These are phyloP conservation scores for Acanthaster planci DNA, from an alignment of 35 echinoderm and acorn worm genomes.

Conservation along the genomic window DNA sequence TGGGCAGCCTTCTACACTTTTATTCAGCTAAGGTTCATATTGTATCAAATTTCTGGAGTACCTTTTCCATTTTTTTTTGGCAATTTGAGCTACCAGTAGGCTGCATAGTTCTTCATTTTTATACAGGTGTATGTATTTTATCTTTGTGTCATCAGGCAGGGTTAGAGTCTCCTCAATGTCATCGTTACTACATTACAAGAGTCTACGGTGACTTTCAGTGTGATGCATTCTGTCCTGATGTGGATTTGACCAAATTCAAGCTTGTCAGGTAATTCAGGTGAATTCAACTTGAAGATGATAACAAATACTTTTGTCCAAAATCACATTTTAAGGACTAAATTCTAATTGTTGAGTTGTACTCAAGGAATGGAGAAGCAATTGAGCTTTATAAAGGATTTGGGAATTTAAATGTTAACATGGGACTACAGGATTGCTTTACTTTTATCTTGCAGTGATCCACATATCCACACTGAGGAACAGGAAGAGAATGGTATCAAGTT, in stretches of 20 bases:
- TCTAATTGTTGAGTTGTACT: neutral
- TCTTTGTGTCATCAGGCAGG: constrained; percentile 14
- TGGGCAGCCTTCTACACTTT: too few species aligned
- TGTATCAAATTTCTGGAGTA: too few species aligned
- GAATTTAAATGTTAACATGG: too few species aligned
- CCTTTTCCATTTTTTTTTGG: too few species aligned
- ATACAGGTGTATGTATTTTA: neutral
- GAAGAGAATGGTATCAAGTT: constrained; percentile 69
- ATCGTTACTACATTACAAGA: constrained; percentile 46
- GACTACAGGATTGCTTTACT: neutral
- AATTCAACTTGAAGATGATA: neutral
- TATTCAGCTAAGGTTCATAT: too few species aligned
- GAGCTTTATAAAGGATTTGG: too few species aligned
- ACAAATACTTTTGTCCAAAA: too few species aligned
- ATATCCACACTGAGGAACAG: constrained; percentile 34
- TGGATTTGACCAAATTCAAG: constrained; percentile 42
- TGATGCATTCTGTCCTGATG: constrained; percentile 59
- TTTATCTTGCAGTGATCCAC: constrained; percentile 55
- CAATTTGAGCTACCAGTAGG: too few species aligned
- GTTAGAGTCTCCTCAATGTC: constrained; percentile 37
- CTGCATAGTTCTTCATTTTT: neutral
- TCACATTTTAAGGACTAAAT: too few species aligned
- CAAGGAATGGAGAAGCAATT: neutral
- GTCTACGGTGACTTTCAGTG: constrained; percentile 62
- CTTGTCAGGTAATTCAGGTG: constrained; percentile 48